Evolutionary conservation across 2,113 vertebrate species (phyloP).

Genomic region (Grammomys dolichurus): DNA sequence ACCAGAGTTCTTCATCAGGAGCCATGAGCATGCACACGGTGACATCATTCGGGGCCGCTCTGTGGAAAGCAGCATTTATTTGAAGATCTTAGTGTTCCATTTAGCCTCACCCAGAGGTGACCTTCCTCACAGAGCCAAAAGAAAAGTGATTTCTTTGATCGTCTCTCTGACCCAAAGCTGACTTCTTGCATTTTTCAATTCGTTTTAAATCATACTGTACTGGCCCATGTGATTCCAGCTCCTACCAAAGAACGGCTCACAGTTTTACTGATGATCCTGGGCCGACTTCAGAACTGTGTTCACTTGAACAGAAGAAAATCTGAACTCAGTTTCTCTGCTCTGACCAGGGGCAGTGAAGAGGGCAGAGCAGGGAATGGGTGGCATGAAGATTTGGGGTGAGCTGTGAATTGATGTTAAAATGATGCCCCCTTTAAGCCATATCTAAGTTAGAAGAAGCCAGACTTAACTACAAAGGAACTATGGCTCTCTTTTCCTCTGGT

Average conservation of each 20-base stretch:
- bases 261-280: slow-evolving; percentile 58
- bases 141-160: slow-evolving; percentile 74
- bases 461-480: neutral
- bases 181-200: slow-evolving; percentile 66
- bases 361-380: neutral
- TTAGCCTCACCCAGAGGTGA: slow-evolving; percentile 65
- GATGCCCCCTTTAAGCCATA: neutral
- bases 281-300: slow-evolving; percentile 59
- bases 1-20: neutral
- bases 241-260: slow-evolving; percentile 63
- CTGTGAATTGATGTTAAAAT: neutral
- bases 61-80: slow-evolving; percentile 55
- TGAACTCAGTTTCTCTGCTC: slow-evolving; percentile 27
- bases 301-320: slow-evolving; percentile 52
- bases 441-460: neutral
- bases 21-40: neutral
- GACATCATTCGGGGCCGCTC: slow-evolving; percentile 31
- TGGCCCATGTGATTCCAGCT: slow-evolving; percentile 46
- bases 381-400: neutral
- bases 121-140: slow-evolving; percentile 61
- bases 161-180: slow-evolving; percentile 56
- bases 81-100: slow-evolving; percentile 59
- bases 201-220: slow-evolving; percentile 64
- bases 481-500: neutral
- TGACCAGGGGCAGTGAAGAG: neutral